Base-by-base conservation (phyloP, 2,113 vertebrate genomes). In the Chloropsis hardwickii region DNA sequence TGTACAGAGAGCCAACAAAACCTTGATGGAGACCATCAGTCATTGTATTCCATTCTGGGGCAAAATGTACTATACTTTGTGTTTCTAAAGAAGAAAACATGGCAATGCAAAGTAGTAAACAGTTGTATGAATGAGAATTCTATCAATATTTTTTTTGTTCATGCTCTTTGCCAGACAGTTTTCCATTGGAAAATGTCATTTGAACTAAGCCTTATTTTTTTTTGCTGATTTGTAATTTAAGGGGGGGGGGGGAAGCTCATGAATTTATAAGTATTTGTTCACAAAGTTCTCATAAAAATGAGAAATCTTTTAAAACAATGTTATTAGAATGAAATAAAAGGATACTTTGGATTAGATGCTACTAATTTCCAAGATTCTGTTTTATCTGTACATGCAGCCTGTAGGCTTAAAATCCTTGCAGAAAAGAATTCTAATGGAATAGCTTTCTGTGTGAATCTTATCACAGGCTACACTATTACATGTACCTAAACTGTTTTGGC, bases 341-440 rank as follows among this genome's bases (percentile, higher is more conserved):
- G 21, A 39, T 77, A 48, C 18, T 92, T 94, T 10, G 18, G 58
- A 94, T 92, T 90, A 93, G 66, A 90, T 86, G n/a, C 11, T 76
- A 53, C 70, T 82, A 37, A 65, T 2, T 80, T 85, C 81, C 58
- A 90, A 80, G 81, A 73, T 69, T 72, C 54, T 76, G 10, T 65
- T 95, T 90, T 93, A 95, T 94, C 88, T 90, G 14, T 70, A 80
- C 77, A n/a, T 69, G 74, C 70, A 94, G 79, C 40, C 70, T 90
- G 64, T 40, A 91, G 92, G 65, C 62, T 95, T 81, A 86, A 89
- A 94, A 81, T 64, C 23, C 37, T 79, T 81, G 61, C n/a, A 86
- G 61, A 64, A 95, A 94, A 91, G 24, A 94, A 71, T 61, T 81
- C 0, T 65, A 89, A 84, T 62, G 37, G 72, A 84, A 81, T 53